phyloP scores from a whole-genome alignment of 2,888 invertebrate genomes.

The Chydorus sphaericus region DNA sequence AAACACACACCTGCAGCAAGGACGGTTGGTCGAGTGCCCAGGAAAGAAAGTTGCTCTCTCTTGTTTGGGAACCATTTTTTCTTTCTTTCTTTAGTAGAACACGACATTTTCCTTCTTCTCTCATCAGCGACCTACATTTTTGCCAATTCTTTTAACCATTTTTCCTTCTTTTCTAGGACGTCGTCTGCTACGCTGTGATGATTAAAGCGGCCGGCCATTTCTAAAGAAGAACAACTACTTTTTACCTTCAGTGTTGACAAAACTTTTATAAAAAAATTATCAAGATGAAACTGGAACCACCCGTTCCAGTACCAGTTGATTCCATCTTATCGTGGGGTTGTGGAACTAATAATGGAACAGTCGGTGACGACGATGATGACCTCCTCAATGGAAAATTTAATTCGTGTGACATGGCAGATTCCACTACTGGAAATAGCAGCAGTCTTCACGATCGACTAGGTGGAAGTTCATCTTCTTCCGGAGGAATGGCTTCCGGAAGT shows the following conservation, averaged over 20 bases:
- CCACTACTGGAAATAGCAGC: constrained; percentile 21
- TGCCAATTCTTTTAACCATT: too few species aligned
- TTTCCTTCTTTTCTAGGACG: too few species aligned
- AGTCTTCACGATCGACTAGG: constrained; percentile 8
- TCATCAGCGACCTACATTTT: not conserved
- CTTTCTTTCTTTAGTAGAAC: not conserved
- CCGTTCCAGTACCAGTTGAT: constrained; percentile 16
- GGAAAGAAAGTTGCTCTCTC: constrained; percentile 7
- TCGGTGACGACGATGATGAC: constrained; percentile 13
- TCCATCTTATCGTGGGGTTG: constrained; percentile 16
- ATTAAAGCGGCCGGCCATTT: too few species aligned
- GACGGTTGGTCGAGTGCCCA: constrained; percentile 8
- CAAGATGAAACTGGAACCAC: constrained; percentile 15
- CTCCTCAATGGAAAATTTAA: constrained; percentile 14
- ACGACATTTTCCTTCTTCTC: not conserved
- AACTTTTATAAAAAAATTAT: constrained; percentile 10
- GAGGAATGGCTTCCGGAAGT: constrained; percentile 33
- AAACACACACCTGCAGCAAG: constrained; percentile 3
- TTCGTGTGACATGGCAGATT: constrained; percentile 20
- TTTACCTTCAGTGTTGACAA: not conserved
- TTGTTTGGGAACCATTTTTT: not conserved
- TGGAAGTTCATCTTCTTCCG: constrained; percentile 15
- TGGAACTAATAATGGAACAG: not conserved
- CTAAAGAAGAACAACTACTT: not conserved
- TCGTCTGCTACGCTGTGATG: too few species aligned